Conservation (phyloP, 2,113 vertebrate genomes). For the Mustela nigripes region DNA sequence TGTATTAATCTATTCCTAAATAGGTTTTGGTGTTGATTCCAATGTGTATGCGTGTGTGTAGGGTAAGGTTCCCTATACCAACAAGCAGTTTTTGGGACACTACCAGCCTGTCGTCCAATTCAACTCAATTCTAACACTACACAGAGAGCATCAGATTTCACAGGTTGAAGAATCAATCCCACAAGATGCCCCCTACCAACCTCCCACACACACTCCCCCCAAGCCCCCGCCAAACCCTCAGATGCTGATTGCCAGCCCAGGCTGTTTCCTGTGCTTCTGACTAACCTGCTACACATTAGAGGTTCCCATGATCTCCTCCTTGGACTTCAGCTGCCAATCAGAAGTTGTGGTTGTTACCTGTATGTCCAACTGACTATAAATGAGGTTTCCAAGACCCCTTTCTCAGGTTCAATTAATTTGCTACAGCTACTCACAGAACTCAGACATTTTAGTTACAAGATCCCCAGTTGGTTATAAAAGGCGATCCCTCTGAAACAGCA, state of each 20-base stretch:
- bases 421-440: background rate
- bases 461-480: background rate
- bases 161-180: background rate
- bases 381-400: background rate
- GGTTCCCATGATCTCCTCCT: background rate
- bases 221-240: background rate
- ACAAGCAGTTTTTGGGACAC: background rate
- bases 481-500: background rate
- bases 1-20: background rate
- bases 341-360: background rate
- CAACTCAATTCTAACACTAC: background rate
- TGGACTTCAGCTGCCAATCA: background rate
- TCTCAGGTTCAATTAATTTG: background rate
- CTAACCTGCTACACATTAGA: background rate
- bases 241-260: background rate
- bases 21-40: background rate
- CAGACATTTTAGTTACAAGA: background rate
- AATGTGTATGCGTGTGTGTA: background rate
- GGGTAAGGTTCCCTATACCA: background rate
- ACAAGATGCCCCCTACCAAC: background rate
- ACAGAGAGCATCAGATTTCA: background rate
- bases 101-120: background rate
- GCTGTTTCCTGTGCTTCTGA: background rate
- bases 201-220: fast-evolving
- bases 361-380: background rate